Percentiles rank a stretch among this genome's conserved stretches.
Evolutionary conservation across 2,888 invertebrate genomes (phyloP).

Genomic region (Anthoptus insignis): DNA sequence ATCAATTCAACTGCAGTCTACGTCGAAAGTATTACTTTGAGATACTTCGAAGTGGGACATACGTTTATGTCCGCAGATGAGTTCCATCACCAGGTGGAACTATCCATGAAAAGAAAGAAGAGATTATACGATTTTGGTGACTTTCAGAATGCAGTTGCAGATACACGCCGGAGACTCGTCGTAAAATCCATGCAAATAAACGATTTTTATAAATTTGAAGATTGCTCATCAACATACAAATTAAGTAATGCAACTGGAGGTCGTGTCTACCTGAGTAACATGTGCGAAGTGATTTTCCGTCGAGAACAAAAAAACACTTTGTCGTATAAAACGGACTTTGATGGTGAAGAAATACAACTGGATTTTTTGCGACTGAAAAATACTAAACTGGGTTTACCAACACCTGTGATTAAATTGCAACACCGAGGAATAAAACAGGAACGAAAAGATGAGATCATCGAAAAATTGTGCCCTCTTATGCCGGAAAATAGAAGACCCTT

Average conservation of each 20-base stretch:
- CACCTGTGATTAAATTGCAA: neutral
- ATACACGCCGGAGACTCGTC: constrained; percentile 16
- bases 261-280: neutral
- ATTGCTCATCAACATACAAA: neutral
- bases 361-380: neutral
- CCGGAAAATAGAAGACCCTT: neutral
- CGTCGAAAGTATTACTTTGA: constrained; percentile 13
- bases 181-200: neutral
- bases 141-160: constrained; percentile 12
- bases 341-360: neutral
- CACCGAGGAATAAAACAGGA: neutral
- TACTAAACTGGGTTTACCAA: neutral
- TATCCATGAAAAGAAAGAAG: constrained; percentile 21
- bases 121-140: constrained; percentile 29
- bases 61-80: constrained; percentile 27
- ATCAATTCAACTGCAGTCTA: constrained; percentile 13
- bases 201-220: neutral
- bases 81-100: constrained; percentile 36
- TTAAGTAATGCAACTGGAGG: neutral
- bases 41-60: constrained; percentile 31
- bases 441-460: neutral
- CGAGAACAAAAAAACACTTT: neutral
- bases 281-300: neutral
- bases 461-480: neutral
- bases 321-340: neutral